phyloP scores from a whole-genome alignment of 2,797 vertebrate genomes.

The Anabas testudineus region DNA sequence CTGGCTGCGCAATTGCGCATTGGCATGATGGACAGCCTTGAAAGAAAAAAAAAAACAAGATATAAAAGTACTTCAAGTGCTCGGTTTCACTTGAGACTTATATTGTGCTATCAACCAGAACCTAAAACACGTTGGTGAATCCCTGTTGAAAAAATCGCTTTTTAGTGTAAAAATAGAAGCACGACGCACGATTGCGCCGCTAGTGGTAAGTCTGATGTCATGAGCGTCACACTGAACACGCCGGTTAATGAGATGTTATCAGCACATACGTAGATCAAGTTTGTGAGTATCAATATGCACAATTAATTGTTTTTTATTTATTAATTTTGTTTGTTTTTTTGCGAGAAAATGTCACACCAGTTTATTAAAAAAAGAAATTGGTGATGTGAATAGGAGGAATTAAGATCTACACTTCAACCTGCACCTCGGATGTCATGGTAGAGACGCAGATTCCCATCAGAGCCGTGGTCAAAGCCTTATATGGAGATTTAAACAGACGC shows the following conservation, averaged over 20 bases:
- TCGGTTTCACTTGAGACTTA: constrained; percentile 15
- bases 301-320: too few relatives aligned
- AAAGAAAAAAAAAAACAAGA: too few relatives aligned
- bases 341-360: neutral
- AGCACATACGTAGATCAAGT: constrained; percentile 1
- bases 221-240: constrained; percentile 64
- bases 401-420: neutral
- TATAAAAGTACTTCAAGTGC: constrained; percentile 19
- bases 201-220: constrained; percentile 69
- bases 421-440: neutral
- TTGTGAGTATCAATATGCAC: neutral
- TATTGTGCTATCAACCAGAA: constrained; percentile 11
- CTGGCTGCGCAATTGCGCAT: constrained; percentile 80
- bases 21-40: constrained; percentile 46
- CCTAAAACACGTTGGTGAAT: constrained; percentile 11
- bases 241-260: constrained; percentile 12
- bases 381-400: too few relatives aligned
- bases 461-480: constrained; percentile 28
- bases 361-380: too few relatives aligned
- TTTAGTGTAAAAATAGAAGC: constrained; percentile 75
- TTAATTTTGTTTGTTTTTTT: neutral
- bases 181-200: constrained; percentile 68
- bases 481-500: constrained; percentile 35
- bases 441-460: constrained; percentile 4
- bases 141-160: constrained; percentile 58